These are phyloP conservation scores for Holacanthella duospinosa DNA, from an alignment of 2,888 invertebrate species.

Conservation along the genomic window DNA sequence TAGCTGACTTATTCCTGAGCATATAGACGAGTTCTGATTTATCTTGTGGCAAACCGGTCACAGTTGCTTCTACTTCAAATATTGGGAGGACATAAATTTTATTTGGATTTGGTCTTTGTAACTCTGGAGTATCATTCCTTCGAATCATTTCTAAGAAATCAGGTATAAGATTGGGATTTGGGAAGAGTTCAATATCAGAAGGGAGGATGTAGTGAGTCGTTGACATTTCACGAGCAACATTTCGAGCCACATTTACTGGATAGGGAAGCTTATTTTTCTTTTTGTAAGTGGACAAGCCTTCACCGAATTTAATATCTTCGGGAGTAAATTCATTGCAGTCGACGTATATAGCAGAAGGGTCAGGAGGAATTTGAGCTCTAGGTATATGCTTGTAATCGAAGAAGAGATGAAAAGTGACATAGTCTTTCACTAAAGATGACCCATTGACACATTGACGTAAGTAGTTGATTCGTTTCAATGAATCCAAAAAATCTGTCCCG, in stretches of 20 bases:
- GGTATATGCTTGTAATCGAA: conserved; percentile 80
- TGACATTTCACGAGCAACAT: conserved; percentile 72
- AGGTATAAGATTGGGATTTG: conserved; percentile 67
- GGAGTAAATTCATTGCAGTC: conserved; percentile 39
- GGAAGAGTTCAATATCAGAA: conserved; percentile 83
- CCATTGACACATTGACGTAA: conserved; percentile 58
- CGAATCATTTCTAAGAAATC: conserved; percentile 77
- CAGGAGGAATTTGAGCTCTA: conserved; percentile 37
- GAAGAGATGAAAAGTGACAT: conserved; percentile 79
- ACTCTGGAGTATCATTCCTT: conserved; percentile 45
- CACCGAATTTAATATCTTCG: conserved; percentile 42
- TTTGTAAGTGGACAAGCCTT: conserved; percentile 53
- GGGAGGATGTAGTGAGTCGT: conserved; percentile 72
- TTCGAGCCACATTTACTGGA: conserved; percentile 81
- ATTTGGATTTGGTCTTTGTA: conserved; percentile 42
- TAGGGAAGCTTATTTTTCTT: conserved; percentile 69
- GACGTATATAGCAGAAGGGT: conserved; percentile 16
- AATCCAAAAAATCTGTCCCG: conserved; percentile 66
- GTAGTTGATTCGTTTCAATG: conserved; percentile 69
- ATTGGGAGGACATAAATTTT: conserved; percentile 80
- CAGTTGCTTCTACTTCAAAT: conserved; percentile 68
- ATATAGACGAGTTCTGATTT: conserved; percentile 59
- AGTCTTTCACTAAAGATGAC: conserved; percentile 58
- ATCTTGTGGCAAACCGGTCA: conserved; percentile 51
- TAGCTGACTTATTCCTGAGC: conserved; percentile 64